Conservation (phyloP, 2,888 invertebrate genomes). For the Hirtodrosophila histrioides region DNA sequence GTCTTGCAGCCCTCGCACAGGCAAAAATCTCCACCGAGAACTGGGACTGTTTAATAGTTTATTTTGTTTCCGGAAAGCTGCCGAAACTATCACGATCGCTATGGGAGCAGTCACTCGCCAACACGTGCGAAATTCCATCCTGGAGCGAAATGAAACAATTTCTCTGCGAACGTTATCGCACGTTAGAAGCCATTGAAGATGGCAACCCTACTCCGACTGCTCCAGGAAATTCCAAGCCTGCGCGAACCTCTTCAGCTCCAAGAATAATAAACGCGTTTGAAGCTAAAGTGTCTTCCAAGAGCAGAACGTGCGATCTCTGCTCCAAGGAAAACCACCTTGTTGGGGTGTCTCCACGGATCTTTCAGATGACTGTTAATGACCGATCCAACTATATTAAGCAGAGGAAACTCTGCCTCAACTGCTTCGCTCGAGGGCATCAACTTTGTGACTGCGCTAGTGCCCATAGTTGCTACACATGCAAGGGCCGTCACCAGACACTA, state of each 20-base stretch:
- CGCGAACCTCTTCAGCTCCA: too few relatives aligned
- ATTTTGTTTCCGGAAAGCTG: neutral
- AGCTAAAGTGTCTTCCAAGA: too few relatives aligned
- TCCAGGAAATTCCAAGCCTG: too few relatives aligned
- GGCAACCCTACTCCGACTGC: too few relatives aligned
- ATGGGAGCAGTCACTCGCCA: neutral
- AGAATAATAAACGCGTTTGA: too few relatives aligned
- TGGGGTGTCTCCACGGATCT: neutral
- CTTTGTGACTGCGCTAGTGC: neutral
- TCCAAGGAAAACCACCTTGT: too few relatives aligned
- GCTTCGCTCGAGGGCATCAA: neutral
- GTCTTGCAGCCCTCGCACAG: neutral
- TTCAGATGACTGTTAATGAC: neutral
- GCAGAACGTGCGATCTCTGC: neutral
- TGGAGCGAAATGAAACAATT: neutral
- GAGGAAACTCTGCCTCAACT: neutral
- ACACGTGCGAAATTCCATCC: neutral
- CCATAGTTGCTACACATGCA: too few relatives aligned
- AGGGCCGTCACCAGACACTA: too few relatives aligned
- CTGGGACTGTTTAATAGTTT: conserved; percentile 1
- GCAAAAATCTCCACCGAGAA: neutral
- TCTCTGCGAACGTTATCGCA: neutral
- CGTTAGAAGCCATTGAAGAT: neutral
- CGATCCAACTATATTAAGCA: neutral
- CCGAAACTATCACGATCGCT: neutral